phyloP scores from a whole-genome alignment of 2,888 invertebrate species.

The Tiphia femorata region DNA sequence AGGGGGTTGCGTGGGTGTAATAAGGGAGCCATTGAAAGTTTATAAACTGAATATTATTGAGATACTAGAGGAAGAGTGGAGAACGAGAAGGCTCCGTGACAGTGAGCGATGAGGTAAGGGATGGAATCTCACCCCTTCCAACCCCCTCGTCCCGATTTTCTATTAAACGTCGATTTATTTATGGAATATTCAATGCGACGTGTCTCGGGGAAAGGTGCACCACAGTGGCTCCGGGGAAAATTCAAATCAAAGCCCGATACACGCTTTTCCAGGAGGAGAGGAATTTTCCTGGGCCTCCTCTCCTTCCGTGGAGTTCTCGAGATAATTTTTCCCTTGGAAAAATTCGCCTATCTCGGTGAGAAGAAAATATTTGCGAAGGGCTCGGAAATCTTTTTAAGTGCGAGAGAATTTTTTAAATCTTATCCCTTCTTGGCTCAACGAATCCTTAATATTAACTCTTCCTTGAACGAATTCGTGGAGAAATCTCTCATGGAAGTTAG shows the following conservation, averaged over 20 bases:
- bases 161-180: constrained; percentile 67
- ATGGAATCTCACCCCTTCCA: constrained; percentile 3
- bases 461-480: no score
- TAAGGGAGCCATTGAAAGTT: constrained; percentile 57
- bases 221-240: constrained; percentile 43
- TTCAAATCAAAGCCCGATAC: constrained; percentile 63
- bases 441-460: no score
- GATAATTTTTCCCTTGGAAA: no score
- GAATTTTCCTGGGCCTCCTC: constrained; percentile 10
- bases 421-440: no score
- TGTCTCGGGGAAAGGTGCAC: constrained; percentile 20
- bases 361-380: no score
- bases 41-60: constrained; percentile 67
- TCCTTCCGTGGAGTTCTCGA: no score
- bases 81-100: constrained; percentile 38
- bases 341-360: no score
- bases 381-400: no score
- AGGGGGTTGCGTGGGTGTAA: constrained; percentile 39
- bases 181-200: constrained; percentile 65
- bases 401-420: no score
- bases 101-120: constrained; percentile 63
- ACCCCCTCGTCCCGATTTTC: constrained; percentile 59
- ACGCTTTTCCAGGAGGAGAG: constrained; percentile 7
- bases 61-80: constrained; percentile 45
- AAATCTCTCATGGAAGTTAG: no score